Evolutionary conservation across 2,888 invertebrate species (phyloP).

Genomic region (Ichneumoninae sp.): DNA sequence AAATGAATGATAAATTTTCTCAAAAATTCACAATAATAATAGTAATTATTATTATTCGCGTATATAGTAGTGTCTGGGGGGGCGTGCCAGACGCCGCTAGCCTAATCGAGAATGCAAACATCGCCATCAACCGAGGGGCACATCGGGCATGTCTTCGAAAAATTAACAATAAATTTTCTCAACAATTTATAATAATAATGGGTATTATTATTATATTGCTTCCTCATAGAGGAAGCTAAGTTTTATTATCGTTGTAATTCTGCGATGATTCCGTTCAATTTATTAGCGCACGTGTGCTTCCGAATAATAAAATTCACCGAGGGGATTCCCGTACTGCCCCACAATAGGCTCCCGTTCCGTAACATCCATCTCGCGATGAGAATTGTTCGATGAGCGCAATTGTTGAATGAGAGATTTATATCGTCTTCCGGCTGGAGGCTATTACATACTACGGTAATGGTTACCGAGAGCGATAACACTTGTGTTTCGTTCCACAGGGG

Average conservation of each 20-base stretch:
- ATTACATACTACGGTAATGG: slow-evolving; percentile 16
- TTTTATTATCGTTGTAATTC: slow-evolving; percentile 3
- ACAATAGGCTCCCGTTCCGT: slow-evolving; percentile 1
- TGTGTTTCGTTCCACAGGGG: slow-evolving; percentile 34
- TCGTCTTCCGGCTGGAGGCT: slow-evolving; percentile 23
- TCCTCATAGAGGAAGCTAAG: too few relatives aligned
- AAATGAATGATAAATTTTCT: too few relatives aligned
- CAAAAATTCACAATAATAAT: too few relatives aligned
- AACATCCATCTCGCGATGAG: slow-evolving; percentile 4
- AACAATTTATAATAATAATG: background rate
- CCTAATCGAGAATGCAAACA: slow-evolving; percentile 14
- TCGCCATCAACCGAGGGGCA: background rate
- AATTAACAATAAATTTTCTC: background rate
- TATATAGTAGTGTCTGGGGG: background rate
- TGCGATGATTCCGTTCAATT: slow-evolving; percentile 2
- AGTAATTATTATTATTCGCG: too few relatives aligned
- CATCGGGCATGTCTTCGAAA: background rate
- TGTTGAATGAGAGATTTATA: slow-evolving; percentile 42
- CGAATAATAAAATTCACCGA: background rate
- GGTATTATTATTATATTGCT: too few relatives aligned
- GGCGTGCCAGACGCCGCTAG: slow-evolving; percentile 22
- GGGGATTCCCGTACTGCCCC: background rate
- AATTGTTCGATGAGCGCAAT: slow-evolving; percentile 18
- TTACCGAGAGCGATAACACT: slow-evolving; percentile 43
- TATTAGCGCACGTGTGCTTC: background rate